Evolutionary conservation across 2,888 invertebrate genomes (phyloP).

Genomic region (Pachydiplax longipennis): DNA sequence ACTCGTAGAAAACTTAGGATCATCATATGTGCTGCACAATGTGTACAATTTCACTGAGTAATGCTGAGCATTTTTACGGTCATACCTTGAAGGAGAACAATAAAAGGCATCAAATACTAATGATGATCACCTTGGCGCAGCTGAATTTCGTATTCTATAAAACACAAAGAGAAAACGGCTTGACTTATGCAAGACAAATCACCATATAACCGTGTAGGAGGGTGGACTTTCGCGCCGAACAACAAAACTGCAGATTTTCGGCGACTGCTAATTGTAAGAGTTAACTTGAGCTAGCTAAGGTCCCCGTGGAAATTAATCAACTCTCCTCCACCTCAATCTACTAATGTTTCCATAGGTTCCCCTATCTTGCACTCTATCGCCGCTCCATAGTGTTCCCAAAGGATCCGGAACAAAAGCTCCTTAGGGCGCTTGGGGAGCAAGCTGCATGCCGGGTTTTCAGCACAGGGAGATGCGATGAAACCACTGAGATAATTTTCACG

Average conservation of each 20-base stretch:
- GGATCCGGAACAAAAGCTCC: neutral
- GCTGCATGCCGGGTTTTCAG: neutral
- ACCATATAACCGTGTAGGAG: too few species aligned
- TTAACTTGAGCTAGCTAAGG: neutral
- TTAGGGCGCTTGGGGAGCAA: neutral
- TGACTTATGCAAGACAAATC: too few species aligned
- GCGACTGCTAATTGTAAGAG: neutral
- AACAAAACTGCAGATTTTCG: neutral
- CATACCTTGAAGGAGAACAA: too few species aligned
- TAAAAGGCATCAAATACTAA: too few species aligned
- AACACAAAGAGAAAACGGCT: too few species aligned
- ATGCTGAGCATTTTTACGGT: too few species aligned
- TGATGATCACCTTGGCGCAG: too few species aligned
- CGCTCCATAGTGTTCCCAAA: neutral
- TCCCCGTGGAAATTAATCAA: neutral
- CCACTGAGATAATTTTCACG: neutral
- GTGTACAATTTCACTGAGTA: too few species aligned
- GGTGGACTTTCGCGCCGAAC: too few species aligned
- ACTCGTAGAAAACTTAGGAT: too few species aligned
- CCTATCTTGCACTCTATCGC: neutral
- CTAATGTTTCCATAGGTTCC: neutral
- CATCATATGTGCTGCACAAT: too few species aligned
- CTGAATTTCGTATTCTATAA: too few species aligned
- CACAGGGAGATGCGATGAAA: neutral
- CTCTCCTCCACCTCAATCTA: neutral